Percentiles rank a stretch among this genome's conserved stretches.
Evolutionary conservation across 2,888 invertebrate species (phyloP).

Genomic region (Miltochrista miniata): DNA sequence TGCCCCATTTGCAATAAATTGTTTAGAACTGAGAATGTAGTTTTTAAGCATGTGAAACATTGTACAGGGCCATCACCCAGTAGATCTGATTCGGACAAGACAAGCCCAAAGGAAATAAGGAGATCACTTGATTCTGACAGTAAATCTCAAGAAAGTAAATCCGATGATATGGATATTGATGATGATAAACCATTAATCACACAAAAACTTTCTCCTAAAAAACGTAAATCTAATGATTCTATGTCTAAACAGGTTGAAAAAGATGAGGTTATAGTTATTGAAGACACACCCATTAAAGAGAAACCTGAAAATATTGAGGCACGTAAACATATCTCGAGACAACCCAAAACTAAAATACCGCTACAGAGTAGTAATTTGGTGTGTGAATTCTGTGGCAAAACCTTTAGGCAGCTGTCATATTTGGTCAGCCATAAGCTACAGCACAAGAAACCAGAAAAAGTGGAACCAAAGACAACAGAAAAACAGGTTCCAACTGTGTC

Average conservation of each 20-base stretch:
- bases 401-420: slow-evolving; percentile 75
- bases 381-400: slow-evolving; percentile 77
- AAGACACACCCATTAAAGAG: slow-evolving; percentile 59
- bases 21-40: slow-evolving; percentile 78
- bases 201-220: slow-evolving; percentile 45
- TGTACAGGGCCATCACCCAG: slow-evolving; percentile 77
- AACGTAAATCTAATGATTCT: slow-evolving; percentile 57
- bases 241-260: slow-evolving; percentile 43
- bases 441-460: slow-evolving; percentile 65
- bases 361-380: slow-evolving; percentile 49
- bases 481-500: slow-evolving; percentile 32
- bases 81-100: slow-evolving; percentile 70
- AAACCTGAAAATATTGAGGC: slow-evolving; percentile 39
- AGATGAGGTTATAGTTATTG: slow-evolving; percentile 61
- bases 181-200: slow-evolving; percentile 41
- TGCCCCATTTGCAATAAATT: slow-evolving; percentile 79
- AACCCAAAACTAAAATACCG: slow-evolving; percentile 37
- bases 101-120: slow-evolving; percentile 55
- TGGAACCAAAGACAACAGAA: slow-evolving; percentile 51
- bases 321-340: slow-evolving; percentile 48
- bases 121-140: slow-evolving; percentile 60
- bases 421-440: slow-evolving; percentile 70
- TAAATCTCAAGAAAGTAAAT: slow-evolving; percentile 52
- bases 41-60: slow-evolving; percentile 80
- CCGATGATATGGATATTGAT: slow-evolving; percentile 56